phyloP scores from a whole-genome alignment of 2,888 invertebrate genomes.

The Drosophila sordidapex region DNA sequence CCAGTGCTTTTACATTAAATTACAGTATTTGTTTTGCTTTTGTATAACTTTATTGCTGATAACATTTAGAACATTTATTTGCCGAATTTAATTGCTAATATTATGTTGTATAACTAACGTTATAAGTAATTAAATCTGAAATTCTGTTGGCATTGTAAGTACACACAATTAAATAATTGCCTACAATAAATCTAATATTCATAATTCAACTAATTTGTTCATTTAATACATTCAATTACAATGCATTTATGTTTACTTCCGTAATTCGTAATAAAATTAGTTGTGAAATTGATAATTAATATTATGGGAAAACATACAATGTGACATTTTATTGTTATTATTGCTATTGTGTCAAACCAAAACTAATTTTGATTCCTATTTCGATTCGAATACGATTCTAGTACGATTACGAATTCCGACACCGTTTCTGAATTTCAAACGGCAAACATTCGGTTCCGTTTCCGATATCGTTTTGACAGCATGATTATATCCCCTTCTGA shows the following conservation, averaged over 20 bases:
- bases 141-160: neutral
- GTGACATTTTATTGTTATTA: neutral
- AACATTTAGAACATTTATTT: neutral
- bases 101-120: neutral
- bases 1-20: conserved; percentile 1
- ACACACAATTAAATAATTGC: neutral
- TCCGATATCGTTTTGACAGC: neutral
- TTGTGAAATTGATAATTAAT: neutral
- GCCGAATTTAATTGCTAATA: neutral
- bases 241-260: neutral
- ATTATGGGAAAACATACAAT: neutral
- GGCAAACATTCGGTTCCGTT: neutral
- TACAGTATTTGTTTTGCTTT: neutral
- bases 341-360: neutral
- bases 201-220: neutral
- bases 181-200: neutral
- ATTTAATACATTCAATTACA: neutral
- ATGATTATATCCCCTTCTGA: no score
- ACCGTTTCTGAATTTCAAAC: neutral
- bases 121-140: neutral
- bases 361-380: neutral
- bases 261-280: neutral
- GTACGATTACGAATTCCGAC: neutral
- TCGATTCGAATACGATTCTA: neutral
- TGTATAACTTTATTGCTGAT: neutral